These are phyloP conservation scores for Picus viridis DNA, from an alignment of 2,797 vertebrate species.

Conservation along the genomic window DNA sequence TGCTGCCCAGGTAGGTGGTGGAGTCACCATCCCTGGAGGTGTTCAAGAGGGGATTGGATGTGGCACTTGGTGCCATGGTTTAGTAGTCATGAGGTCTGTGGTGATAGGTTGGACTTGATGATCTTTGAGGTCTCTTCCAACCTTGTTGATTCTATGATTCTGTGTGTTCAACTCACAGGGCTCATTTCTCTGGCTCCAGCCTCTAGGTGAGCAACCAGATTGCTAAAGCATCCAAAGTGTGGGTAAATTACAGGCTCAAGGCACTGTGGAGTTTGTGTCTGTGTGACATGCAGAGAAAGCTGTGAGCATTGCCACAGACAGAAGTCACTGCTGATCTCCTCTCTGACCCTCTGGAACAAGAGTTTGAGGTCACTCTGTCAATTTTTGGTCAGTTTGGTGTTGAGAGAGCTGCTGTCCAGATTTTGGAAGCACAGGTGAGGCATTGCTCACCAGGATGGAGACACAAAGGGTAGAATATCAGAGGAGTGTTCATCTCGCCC, in stretches of 20 bases:
- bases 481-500: neutral
- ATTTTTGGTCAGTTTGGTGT: neutral
- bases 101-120: too few species aligned
- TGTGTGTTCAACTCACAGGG: neutral
- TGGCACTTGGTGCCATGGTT: too few species aligned
- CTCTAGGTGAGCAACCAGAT: constrained; percentile 40
- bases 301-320: neutral
- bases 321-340: neutral
- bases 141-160: too few species aligned
- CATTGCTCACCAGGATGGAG: neutral
- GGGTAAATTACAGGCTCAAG: neutral
- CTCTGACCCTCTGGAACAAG: neutral
- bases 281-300: neutral
- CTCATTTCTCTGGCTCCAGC: constrained; percentile 33
- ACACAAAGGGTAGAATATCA: neutral
- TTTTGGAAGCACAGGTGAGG: neutral
- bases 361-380: neutral
- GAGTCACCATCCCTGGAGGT: too few species aligned
- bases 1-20: too few species aligned
- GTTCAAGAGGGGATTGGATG: too few species aligned
- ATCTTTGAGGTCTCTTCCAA: too few species aligned
- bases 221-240: neutral
- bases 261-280: neutral
- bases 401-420: neutral
- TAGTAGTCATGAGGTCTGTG: too few species aligned